phyloP scores from a whole-genome alignment of 2,797 vertebrate genomes.

The Anguilla pacifica region DNA sequence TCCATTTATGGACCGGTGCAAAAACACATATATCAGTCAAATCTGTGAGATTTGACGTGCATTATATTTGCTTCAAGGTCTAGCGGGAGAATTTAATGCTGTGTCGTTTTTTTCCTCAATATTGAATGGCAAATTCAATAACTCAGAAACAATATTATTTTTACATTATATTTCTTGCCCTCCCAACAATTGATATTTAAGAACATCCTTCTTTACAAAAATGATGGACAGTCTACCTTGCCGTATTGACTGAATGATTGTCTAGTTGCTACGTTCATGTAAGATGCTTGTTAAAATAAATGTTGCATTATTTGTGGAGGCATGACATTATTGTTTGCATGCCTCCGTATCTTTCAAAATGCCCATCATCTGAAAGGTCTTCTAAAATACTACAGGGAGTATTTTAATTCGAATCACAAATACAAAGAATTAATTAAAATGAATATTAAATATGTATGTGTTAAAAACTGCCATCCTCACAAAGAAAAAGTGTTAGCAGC shows the following conservation, averaged over 20 bases:
- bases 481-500: not conserved
- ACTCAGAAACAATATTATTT: not conserved
- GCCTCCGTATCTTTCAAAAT: not conserved
- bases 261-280: not conserved
- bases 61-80: not conserved
- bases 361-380: not conserved
- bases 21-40: not conserved
- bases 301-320: not conserved
- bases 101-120: not conserved
- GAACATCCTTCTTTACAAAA: not conserved
- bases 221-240: not conserved
- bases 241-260: not conserved
- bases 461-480: not conserved
- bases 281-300: not conserved
- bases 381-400: not conserved
- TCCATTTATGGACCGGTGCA: conserved; percentile 1
- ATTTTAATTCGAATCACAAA: not conserved
- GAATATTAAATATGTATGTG: not conserved
- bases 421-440: not conserved
- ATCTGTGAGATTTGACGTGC: not conserved
- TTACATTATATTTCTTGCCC: not conserved
- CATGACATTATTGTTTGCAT: not conserved
- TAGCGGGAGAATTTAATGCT: not conserved
- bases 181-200: not conserved
- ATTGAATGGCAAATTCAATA: not conserved